phyloP scores from a whole-genome alignment of 2,888 invertebrate genomes.

The Pammene aurita region DNA sequence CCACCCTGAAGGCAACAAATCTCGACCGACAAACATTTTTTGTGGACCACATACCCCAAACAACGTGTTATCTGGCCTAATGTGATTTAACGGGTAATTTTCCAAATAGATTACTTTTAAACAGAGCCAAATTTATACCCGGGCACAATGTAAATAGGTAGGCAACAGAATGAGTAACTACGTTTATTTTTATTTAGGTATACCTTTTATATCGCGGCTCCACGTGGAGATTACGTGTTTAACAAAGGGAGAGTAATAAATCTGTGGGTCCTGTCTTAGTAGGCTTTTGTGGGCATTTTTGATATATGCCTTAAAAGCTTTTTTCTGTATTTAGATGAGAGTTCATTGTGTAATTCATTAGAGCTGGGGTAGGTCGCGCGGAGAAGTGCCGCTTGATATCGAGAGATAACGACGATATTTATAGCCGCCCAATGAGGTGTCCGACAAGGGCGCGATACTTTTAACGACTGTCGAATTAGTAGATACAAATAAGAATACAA shows the following conservation, averaged over 20 bases:
- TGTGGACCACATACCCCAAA: slow-evolving; percentile 72
- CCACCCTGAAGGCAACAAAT: slow-evolving; percentile 80
- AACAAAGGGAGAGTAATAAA: slow-evolving; percentile 82
- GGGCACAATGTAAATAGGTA: slow-evolving; percentile 78
- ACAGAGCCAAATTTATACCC: slow-evolving; percentile 75
- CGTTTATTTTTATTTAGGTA: slow-evolving; percentile 81
- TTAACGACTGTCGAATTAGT: slow-evolving; percentile 75
- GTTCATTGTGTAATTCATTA: slow-evolving; percentile 84
- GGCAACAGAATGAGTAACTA: slow-evolving; percentile 81
- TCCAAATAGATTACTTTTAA: slow-evolving; percentile 78
- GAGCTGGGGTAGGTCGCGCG: slow-evolving; percentile 74
- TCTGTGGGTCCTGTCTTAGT: slow-evolving; percentile 81
- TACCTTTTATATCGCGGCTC: slow-evolving; percentile 77
- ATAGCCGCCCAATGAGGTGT: slow-evolving; percentile 77
- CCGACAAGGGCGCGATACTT: slow-evolving; percentile 72
- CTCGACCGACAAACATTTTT: slow-evolving; percentile 76
- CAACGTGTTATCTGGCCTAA: slow-evolving; percentile 80
- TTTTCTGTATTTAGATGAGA: slow-evolving; percentile 84
- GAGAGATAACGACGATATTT: slow-evolving; percentile 78
- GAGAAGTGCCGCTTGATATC: slow-evolving; percentile 76
- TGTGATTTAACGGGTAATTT: slow-evolving; percentile 83
- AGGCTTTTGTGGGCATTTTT: slow-evolving; percentile 83
- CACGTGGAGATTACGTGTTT: slow-evolving; percentile 84
- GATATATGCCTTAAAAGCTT: slow-evolving; percentile 84
- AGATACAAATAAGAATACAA: slow-evolving; percentile 67